phyloP scores from a whole-genome alignment of 2,888 invertebrate species.

The Drosophila basisetae region DNA sequence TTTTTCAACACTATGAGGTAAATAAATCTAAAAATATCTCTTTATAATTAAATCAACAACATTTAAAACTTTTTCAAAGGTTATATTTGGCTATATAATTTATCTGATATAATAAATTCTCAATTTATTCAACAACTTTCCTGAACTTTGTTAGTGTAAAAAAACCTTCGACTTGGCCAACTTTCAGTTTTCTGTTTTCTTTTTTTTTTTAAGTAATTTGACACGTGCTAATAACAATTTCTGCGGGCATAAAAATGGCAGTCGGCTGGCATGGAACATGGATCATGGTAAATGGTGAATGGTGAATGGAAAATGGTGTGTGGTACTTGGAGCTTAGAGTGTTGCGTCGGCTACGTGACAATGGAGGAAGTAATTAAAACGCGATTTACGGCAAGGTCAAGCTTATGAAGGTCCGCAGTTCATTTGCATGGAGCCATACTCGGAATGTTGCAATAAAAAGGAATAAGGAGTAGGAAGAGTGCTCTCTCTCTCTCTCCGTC shows the following conservation, averaged over 20 bases:
- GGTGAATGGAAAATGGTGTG: conserved; percentile 6
- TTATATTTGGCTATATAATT: background rate
- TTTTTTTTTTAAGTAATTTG: conserved; percentile 67
- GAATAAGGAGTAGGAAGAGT: conserved; percentile 10
- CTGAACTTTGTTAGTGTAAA: conserved; percentile 11
- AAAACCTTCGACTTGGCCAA: conserved; percentile 15
- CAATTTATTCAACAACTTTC: background rate
- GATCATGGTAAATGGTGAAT: background rate
- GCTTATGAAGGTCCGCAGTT: conserved; percentile 78
- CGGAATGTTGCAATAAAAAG: conserved; percentile 13
- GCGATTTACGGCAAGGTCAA: conserved; percentile 78
- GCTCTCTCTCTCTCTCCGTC: background rate
- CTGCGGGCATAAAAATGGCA: conserved; percentile 65
- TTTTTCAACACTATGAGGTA: background rate
- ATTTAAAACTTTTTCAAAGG: background rate
- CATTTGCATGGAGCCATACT: conserved; percentile 61
- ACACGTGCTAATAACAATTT: conserved; percentile 78
- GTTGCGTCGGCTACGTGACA: conserved; percentile 67
- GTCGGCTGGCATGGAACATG: conserved; percentile 37
- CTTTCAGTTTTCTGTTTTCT: background rate
- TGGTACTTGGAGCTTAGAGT: conserved; percentile 18
- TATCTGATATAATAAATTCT: background rate
- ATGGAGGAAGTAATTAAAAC: conserved; percentile 79
- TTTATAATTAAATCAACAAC: background rate
- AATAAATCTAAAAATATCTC: too few relatives aligned